These are phyloP conservation scores for Labeo rohita DNA, from an alignment of 2,113 vertebrate species.

Conservation along the genomic window DNA sequence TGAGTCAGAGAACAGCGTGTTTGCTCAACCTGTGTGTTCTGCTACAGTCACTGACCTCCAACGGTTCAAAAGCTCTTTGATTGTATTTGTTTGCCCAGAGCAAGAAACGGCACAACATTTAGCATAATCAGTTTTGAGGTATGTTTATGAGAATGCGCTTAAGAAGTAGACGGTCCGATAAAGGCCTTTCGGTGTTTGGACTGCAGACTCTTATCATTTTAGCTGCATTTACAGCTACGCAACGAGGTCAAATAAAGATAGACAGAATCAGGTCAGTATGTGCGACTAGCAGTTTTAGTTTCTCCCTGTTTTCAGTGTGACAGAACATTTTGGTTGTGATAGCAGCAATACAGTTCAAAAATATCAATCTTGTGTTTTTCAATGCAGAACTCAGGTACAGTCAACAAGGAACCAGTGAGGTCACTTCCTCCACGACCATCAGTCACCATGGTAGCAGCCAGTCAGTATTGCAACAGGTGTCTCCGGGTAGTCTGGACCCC, in stretches of 20 bases:
- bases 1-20: conserved; percentile 39
- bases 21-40: conserved; percentile 53
- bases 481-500: conserved; percentile 91
- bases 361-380: not conserved
- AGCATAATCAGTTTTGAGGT: not conserved
- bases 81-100: conserved; percentile 23
- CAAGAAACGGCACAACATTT: conserved; percentile 18
- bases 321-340: not conserved
- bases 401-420: conserved; percentile 86
- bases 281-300: not conserved
- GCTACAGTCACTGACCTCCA: conserved; percentile 30
- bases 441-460: conserved; percentile 93
- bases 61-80: conserved; percentile 37
- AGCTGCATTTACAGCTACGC: conserved; percentile 41
- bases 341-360: not conserved
- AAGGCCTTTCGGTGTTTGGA: conserved; percentile 31
- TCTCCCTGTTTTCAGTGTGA: not conserved
- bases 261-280: conserved; percentile 7
- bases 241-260: conserved; percentile 41
- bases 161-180: not conserved
- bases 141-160: not conserved
- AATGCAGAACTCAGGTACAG: conserved; percentile 86
- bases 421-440: conserved; percentile 89
- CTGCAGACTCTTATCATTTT: conserved; percentile 43
- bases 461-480: conserved; percentile 94